Conservation (phyloP, 35 echinoderm and acorn worm species). For the Stichopus chloronotus region DNA sequence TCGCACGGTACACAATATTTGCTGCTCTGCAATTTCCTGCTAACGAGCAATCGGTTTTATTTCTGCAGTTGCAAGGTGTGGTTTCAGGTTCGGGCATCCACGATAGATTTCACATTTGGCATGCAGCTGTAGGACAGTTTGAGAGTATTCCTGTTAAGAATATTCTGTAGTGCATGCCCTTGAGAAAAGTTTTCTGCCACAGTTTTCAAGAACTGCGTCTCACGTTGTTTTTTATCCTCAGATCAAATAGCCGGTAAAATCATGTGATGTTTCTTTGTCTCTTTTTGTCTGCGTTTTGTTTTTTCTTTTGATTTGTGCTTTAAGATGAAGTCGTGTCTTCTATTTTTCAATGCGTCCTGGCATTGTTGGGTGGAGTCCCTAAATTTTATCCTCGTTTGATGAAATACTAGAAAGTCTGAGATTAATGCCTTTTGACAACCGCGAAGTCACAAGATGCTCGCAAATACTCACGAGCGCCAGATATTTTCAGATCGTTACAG, state of each 20-base stretch:
- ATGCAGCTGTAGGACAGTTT: conserved; percentile 51
- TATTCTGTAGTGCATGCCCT: conserved; percentile 28
- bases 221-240: conserved; percentile 37
- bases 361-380: too few species aligned
- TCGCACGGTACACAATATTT: conserved; percentile 32
- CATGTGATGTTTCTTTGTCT: background rate
- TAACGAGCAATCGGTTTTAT: conserved; percentile 13
- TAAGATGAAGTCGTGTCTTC: too few species aligned
- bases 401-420: too few species aligned
- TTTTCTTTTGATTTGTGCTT: too few species aligned
- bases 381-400: too few species aligned
- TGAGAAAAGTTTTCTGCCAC: conserved; percentile 39
- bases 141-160: conserved; percentile 57
- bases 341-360: too few species aligned
- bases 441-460: too few species aligned
- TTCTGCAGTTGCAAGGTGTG: background rate
- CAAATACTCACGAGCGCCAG: too few species aligned
- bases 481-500: too few species aligned
- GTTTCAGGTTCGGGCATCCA: background rate
- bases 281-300: background rate
- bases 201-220: conserved; percentile 44
- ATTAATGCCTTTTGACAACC: too few species aligned
- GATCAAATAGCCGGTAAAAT: background rate
- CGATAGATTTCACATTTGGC: conserved; percentile 53
- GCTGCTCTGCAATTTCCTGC: background rate